Base-by-base conservation (phyloP, 2,113 vertebrate genomes). In the Petrocephalus zakoni region DNA sequence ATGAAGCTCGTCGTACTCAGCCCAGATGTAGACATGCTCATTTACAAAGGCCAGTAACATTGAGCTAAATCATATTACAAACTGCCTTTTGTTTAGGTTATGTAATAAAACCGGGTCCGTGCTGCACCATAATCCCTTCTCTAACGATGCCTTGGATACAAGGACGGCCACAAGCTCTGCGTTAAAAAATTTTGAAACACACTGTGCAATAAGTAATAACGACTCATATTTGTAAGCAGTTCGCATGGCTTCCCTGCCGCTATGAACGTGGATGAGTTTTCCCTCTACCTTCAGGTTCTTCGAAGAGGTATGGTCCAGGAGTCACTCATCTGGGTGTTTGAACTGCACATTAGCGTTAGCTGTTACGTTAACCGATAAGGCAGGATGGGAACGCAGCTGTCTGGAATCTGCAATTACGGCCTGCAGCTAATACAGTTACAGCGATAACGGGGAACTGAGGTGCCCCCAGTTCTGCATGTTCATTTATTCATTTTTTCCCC, bases 351-450 rank as follows among this genome's bases (percentile, higher is more conserved):
- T 94, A 94, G 92, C 92, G 83, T 91, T 53, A 88, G 91, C 89
- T 55, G 89, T 92, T 93, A 93, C 91, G 89, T 88, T 89, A 91
- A 89, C 91, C 89, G 90, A 93, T 92, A 92, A 90, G 93, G 84
- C 88, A 90, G 22, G 87, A 92, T 86, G 88, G 53, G 52, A 51
- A 81, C n/a, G 58, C 37, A 7, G 34, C 49, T 34, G 42, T 56
- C 64, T 17, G n/a, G 86, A 37, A 85, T 88, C 9, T 85, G 87
- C 51, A 85, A 47, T 52, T 29, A n/a, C 29, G 87, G 88, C 88
- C 87, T 42, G 53, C 78, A 52, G 56, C 89, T 82, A 88, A 88
- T 90, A 89, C 53, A 89, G 37, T 85, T 72, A 87, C 25, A 55
- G 91, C 85, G 87, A 90, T 92, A 90, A 90, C 89, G 87, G 84